phyloP scores from a whole-genome alignment of 2,113 vertebrate species.

The Solea solea region DNA sequence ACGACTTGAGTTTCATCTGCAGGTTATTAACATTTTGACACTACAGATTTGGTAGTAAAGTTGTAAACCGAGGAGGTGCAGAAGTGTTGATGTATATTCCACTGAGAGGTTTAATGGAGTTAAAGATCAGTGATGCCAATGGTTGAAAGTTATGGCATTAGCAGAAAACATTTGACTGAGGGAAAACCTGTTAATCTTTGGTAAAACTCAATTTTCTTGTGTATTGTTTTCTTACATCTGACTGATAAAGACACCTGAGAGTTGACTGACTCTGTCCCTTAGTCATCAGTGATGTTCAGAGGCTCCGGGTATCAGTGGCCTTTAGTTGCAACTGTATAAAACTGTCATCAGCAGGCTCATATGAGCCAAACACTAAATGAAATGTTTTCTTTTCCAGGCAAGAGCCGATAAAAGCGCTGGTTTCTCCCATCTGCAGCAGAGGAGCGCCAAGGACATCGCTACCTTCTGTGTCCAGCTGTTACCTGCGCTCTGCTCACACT shows the following conservation, averaged over 20 bases:
- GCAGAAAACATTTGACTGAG: too few species aligned
- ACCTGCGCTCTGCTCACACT: slow-evolving; percentile 89
- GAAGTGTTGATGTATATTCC: too few species aligned
- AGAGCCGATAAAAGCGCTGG: slow-evolving; percentile 84
- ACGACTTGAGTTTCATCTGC: too few species aligned
- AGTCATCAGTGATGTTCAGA: background rate
- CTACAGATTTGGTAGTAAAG: too few species aligned
- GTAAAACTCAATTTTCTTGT: too few species aligned
- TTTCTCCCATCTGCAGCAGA: slow-evolving; percentile 92
- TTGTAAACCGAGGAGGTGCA: too few species aligned
- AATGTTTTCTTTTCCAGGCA: slow-evolving; percentile 71
- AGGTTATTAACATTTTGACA: too few species aligned
- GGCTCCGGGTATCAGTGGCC: background rate
- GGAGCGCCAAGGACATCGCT: slow-evolving; percentile 84
- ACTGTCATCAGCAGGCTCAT: background rate
- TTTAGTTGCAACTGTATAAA: background rate
- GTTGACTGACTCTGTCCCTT: background rate
- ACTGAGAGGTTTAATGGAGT: too few species aligned
- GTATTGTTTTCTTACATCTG: background rate
- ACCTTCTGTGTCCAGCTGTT: slow-evolving; percentile 82
- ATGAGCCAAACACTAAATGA: background rate
- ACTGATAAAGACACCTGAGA: background rate
- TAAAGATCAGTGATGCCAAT: too few species aligned
- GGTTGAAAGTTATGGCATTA: too few species aligned
- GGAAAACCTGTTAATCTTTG: too few species aligned